A percentile compares a stretch with the other conserved stretches of the same genome.
These are phyloP conservation scores for Elymnias hypermnestra DNA, from an alignment of 1,140 invertebrate species.

Conservation along the genomic window DNA sequence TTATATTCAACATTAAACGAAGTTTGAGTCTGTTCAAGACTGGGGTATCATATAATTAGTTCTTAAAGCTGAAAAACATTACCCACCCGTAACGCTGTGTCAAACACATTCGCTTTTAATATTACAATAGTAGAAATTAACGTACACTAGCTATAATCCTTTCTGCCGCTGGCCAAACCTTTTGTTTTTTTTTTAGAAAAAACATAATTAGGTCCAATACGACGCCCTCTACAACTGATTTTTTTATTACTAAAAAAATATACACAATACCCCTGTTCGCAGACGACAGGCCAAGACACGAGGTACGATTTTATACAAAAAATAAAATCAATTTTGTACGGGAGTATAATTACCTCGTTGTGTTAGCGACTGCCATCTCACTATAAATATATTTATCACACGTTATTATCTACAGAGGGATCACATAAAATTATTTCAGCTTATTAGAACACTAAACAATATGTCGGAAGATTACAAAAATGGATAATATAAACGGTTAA, in stretches of 20 bases:
- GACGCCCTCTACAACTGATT: constrained; percentile 45
- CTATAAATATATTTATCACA: constrained; percentile 70
- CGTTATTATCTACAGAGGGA: constrained; percentile 50
- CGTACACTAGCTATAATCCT: constrained; percentile 41
- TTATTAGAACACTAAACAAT: constrained; percentile 8
- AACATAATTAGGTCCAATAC: constrained; percentile 67
- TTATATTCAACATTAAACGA: constrained; percentile 34
- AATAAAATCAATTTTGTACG: constrained; percentile 72
- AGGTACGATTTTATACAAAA: constrained; percentile 74
- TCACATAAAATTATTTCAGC: constrained; percentile 25
- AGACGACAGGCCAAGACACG: constrained; percentile 75
- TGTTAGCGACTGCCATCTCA: constrained; percentile 71
- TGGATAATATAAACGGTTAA: constrained; percentile 24
- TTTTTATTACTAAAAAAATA: constrained; percentile 60
- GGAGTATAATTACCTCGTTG: constrained; percentile 58
- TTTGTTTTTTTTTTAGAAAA: constrained; percentile 51
- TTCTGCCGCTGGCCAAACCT: constrained; percentile 54
- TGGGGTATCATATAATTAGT: constrained; percentile 33
- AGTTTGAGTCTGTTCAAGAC: constrained; percentile 36
- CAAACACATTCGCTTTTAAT: constrained; percentile 35
- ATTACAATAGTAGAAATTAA: constrained; percentile 35
- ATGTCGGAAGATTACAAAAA: constrained; percentile 15
- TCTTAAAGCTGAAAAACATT: constrained; percentile 43
- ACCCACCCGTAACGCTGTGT: constrained; percentile 44
- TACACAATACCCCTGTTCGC: constrained; percentile 59